Evolutionary conservation across 2,797 vertebrate species (phyloP).

Genomic region (Acrocephalus scirpaceus): DNA sequence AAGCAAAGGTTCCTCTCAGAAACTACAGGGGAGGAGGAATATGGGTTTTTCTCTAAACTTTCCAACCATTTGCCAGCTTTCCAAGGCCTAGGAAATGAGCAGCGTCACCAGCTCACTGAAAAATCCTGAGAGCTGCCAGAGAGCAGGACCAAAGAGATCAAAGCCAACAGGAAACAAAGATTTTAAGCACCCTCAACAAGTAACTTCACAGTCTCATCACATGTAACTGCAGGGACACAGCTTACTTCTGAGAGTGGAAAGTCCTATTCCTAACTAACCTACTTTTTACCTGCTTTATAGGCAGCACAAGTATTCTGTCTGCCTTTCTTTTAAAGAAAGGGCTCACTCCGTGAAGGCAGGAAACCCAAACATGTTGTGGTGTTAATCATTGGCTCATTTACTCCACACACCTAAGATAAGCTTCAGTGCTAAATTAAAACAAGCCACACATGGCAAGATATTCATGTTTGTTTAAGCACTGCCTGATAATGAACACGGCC

Average conservation of each 20-base stretch:
- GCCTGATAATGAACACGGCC: neutral
- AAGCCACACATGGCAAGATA: slow-evolving; percentile 34
- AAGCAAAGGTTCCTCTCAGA: neutral
- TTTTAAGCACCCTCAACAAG: neutral
- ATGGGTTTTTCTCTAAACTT: neutral
- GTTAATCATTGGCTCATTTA: slow-evolving; percentile 36
- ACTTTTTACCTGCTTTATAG: neutral
- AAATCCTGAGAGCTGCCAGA: neutral
- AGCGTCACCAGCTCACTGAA: neutral
- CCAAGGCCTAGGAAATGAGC: neutral
- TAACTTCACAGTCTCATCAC: neutral
- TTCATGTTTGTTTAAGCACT: slow-evolving; percentile 19
- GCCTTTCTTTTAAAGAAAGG: neutral
- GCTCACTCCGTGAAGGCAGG: neutral
- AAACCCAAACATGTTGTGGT: slow-evolving; percentile 39
- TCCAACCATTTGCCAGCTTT: neutral
- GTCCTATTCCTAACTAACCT: neutral
- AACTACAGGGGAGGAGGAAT: neutral
- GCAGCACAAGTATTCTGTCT: neutral
- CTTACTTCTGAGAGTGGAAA: neutral
- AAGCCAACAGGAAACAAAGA: neutral
- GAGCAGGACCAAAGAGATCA: fast-evolving
- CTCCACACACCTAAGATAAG: slow-evolving; percentile 34
- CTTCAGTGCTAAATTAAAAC: slow-evolving; percentile 14
- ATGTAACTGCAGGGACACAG: neutral